Conservation (phyloP, 2,113 vertebrate species). For the Mola mola region DNA sequence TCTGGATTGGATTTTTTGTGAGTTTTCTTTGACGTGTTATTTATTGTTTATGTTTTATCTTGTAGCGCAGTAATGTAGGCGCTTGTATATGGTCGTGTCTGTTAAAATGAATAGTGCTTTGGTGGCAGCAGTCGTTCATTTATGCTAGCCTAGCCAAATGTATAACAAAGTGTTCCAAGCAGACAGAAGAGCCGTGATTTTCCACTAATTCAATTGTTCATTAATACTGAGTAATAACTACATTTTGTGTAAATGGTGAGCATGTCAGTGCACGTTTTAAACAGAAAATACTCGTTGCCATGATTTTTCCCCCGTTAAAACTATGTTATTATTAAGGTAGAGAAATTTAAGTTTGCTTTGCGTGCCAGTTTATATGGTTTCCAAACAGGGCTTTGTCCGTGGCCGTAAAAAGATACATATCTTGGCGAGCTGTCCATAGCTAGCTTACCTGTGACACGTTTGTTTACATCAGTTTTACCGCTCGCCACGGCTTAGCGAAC, state of each 20-base stretch:
- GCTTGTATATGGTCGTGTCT: not conserved
- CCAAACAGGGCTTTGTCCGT: conserved; percentile 2
- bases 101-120: conserved; percentile 5
- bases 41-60: conserved; percentile 31
- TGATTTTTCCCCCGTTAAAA: not conserved
- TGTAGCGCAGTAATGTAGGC: not conserved
- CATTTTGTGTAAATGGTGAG: not conserved
- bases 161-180: conserved; percentile 68
- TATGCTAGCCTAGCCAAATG: conserved; percentile 39
- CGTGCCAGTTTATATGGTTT: conserved; percentile 2
- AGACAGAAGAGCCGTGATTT: conserved; percentile 79
- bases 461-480: conserved; percentile 43
- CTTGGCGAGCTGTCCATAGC: not conserved
- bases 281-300: not conserved
- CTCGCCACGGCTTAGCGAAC: not conserved
- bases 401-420: not conserved
- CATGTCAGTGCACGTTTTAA: not conserved
- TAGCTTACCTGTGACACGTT: conserved; percentile 4
- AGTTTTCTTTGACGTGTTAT: conserved; percentile 66
- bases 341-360: conserved; percentile 53
- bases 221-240: conserved; percentile 8
- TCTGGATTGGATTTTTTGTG: conserved; percentile 68
- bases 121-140: conserved; percentile 4
- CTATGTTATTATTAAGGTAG: conserved; percentile 23
- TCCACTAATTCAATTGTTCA: conserved; percentile 16